Percentiles rank a stretch among this genome's conserved stretches.
Conservation (phyloP, 2,113 vertebrate genomes). For the Harpagus bidentatus region DNA sequence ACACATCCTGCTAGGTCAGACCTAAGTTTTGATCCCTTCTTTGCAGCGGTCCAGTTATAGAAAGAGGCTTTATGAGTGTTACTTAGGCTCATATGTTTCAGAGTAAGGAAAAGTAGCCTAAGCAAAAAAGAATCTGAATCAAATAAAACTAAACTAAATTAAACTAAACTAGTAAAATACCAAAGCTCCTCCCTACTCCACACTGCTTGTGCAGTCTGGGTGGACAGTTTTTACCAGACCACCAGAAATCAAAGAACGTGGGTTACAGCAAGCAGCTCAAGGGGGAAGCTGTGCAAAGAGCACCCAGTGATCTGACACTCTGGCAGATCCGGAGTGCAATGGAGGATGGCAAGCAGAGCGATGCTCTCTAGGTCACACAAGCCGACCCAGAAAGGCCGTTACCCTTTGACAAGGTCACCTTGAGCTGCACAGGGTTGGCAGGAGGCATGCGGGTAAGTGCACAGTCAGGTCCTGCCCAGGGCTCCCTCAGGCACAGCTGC, state of each 20-base stretch:
- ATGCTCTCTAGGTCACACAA: neutral
- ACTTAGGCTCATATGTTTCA: neutral
- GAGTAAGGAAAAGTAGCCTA: neutral
- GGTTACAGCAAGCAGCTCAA: neutral
- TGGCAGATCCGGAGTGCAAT: neutral
- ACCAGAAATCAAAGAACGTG: neutral
- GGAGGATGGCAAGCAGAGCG: neutral
- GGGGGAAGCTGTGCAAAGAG: neutral
- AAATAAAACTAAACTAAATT: neutral
- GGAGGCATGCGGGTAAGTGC: neutral
- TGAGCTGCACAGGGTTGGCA: rapidly evolving
- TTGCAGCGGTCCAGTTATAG: neutral
- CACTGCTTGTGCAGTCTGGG: neutral
- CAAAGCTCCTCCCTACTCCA: neutral
- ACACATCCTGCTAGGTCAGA: neutral
- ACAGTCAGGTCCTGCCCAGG: rapidly evolving
- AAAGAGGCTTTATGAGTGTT: neutral
- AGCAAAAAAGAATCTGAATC: neutral
- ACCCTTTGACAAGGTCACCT: neutral
- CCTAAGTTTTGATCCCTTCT: neutral
- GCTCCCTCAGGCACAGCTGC: neutral
- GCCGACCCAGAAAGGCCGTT: neutral
- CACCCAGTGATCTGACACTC: rapidly evolving
- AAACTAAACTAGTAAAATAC: neutral
- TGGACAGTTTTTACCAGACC: neutral